These are phyloP conservation scores for Sminthurides aquaticus DNA, from an alignment of 2,888 invertebrate genomes.

Conservation along the genomic window DNA sequence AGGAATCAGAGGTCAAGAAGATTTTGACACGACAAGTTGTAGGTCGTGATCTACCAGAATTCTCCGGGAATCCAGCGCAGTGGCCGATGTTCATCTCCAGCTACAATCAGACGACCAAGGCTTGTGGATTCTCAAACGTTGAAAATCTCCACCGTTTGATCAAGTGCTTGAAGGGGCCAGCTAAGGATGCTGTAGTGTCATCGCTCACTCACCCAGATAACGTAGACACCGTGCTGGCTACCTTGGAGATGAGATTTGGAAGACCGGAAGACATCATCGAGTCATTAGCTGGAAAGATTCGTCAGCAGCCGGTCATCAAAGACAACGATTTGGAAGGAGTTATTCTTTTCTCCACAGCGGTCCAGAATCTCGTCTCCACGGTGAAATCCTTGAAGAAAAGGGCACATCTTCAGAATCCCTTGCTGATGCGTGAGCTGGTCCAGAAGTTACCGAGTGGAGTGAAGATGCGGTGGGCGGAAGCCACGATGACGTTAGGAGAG, in stretches of 20 bases:
- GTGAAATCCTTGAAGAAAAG: neutral
- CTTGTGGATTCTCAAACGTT: slow-evolving; percentile 10
- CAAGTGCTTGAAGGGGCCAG: slow-evolving; percentile 23
- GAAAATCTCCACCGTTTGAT: slow-evolving; percentile 21
- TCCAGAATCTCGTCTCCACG: slow-evolving; percentile 10
- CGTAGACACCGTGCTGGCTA: slow-evolving; percentile 10
- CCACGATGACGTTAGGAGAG: neutral
- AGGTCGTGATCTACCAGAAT: slow-evolving; percentile 14
- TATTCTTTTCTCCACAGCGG: neutral
- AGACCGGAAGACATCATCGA: slow-evolving; percentile 19
- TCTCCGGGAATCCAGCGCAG: slow-evolving; percentile 21
- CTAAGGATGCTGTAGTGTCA: slow-evolving; percentile 14
- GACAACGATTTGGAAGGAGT: slow-evolving; percentile 1
- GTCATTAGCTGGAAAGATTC: slow-evolving; percentile 6
- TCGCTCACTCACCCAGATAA: slow-evolving; percentile 19
- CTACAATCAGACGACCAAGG: slow-evolving; percentile 8
- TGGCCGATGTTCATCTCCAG: slow-evolving; percentile 21
- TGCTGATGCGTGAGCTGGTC: neutral
- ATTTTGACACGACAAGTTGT: slow-evolving; percentile 10
- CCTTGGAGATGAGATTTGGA: slow-evolving; percentile 20
- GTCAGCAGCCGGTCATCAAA: neutral
- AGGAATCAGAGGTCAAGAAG: too few species aligned
- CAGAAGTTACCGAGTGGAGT: neutral
- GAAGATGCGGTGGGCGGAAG: neutral
- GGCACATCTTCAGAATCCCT: slow-evolving; percentile 1